Conservation (phyloP, 1,140 invertebrate genomes). For the Micrasema minimum region DNA sequence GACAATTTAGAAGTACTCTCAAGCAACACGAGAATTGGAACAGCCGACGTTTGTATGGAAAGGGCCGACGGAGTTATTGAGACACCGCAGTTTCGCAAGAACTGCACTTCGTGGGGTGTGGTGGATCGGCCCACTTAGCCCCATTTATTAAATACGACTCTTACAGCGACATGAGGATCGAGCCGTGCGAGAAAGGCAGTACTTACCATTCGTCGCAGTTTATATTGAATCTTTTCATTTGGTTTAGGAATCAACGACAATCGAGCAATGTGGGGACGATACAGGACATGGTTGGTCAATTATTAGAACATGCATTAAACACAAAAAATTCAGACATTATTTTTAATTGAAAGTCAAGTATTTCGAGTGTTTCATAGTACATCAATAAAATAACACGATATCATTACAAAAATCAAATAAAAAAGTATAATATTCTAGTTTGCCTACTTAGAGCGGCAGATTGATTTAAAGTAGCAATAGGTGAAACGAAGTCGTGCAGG, state of each 20-base stretch:
- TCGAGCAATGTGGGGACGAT: constrained; percentile 10
- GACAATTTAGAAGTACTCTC: not conserved
- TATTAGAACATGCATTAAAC: constrained; percentile 9
- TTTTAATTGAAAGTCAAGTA: constrained; percentile 14
- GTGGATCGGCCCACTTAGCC: constrained; percentile 9
- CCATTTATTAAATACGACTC: not conserved
- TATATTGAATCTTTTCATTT: too few species aligned
- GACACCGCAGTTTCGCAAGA: constrained; percentile 20
- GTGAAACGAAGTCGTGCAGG: constrained; percentile 9
- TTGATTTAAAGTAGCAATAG: not conserved
- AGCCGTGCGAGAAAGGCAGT: too few species aligned
- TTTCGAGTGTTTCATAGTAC: too few species aligned
- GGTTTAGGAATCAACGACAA: too few species aligned
- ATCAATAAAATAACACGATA: too few species aligned
- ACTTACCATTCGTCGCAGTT: too few species aligned
- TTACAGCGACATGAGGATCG: too few species aligned
- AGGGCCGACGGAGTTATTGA: constrained; percentile 15
- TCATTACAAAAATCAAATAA: too few species aligned
- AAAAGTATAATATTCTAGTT: too few species aligned
- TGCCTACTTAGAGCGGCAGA: too few species aligned
- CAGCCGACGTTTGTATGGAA: not conserved
- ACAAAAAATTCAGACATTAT: constrained; percentile 4
- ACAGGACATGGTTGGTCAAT: constrained; percentile 17
- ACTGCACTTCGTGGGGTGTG: constrained; percentile 18
- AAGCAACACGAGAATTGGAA: constrained; percentile 12